phyloP scores from a whole-genome alignment of 2,888 invertebrate genomes.

The Poecilus cupreus region DNA sequence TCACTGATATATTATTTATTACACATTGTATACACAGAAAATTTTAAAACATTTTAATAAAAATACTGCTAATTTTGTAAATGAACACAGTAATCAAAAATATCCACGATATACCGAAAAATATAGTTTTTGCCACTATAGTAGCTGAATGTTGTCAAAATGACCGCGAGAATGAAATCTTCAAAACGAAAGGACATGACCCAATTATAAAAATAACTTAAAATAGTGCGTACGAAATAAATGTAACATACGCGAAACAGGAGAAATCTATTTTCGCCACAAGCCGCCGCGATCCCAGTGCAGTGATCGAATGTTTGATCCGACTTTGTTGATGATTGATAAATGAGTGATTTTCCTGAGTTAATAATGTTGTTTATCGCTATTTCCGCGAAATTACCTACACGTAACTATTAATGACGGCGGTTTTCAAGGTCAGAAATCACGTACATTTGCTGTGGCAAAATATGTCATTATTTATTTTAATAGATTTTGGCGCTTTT shows the following conservation, averaged over 20 bases:
- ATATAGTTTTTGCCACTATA: slow-evolving; percentile 37
- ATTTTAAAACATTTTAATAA: neutral
- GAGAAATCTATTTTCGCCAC: slow-evolving; percentile 49
- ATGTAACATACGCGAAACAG: slow-evolving; percentile 45
- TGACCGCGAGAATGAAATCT: slow-evolving; percentile 56
- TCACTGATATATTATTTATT: slow-evolving; percentile 1
- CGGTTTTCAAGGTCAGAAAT: slow-evolving; percentile 12
- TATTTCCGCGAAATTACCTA: slow-evolving; percentile 22
- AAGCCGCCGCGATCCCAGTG: slow-evolving; percentile 33
- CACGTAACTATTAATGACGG: slow-evolving; percentile 1
- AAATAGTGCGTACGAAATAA: slow-evolving; percentile 54
- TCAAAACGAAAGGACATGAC: slow-evolving; percentile 58
- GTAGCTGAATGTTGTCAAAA: slow-evolving; percentile 54
- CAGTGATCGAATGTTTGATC: neutral
- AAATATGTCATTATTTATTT: slow-evolving; percentile 3
- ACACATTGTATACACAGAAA: neutral
- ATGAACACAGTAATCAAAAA: slow-evolving; percentile 7
- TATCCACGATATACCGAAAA: neutral
- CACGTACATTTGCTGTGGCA: neutral
- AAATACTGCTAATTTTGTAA: neutral
- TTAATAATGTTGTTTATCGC: slow-evolving; percentile 7
- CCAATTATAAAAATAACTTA: slow-evolving; percentile 58
- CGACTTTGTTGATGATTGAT: neutral
- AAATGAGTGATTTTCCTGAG: neutral
- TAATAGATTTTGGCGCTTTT: slow-evolving; percentile 15